Evolutionary conservation across 2,888 invertebrate species (phyloP), one percentile per base, ranked within the genome.

Genomic region (Ornithoptera alexandrae): DNA sequence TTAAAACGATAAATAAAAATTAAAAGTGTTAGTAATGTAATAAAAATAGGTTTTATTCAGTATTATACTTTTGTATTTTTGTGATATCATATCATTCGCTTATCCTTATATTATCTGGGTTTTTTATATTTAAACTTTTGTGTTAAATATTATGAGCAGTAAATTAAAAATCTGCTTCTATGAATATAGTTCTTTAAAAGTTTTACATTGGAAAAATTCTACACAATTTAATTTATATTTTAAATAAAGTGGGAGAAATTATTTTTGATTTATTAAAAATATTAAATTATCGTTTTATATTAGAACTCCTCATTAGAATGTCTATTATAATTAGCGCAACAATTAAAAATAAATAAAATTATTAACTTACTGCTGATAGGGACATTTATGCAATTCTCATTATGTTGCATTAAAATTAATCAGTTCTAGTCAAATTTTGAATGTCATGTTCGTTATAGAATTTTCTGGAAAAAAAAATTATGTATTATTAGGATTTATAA

Each of bases 131-230:
- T n/a, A 36, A 15, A 62, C 18, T 6, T 53, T 68, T 67, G 64
- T 73, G 70, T 75, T 30, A 50, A 66, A 66, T 24, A 66, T 36
- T 65, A 24, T 46, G 18, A 17, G 50, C 50, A 1, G 18, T 50
- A 17, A 50, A 17, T 15, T 50, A 18, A 12, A 50, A 50, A 18
- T 50, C 50, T 50, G 50, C 50, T 50, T 50, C 18, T 17, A 18
- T 50, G 5, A 50, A 50, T 17, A 50, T 50, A 15, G 17, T 50
- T 12, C 15, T 50, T 50, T 15, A 50, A 50, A 17, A 15, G 30
- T 30, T 30, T 30, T 30, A 30, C 30, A 30, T 30, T 30, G 30
- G 3, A 30, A 30, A 30, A 5, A 30, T 30, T 30, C 24, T 30
- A 30, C 2, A 39, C 6, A 10, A 39, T 39, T 10, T 39, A 39